Evolutionary conservation across 1,140 invertebrate genomes (phyloP).

Genomic region (Zaprionus gabonicus): DNA sequence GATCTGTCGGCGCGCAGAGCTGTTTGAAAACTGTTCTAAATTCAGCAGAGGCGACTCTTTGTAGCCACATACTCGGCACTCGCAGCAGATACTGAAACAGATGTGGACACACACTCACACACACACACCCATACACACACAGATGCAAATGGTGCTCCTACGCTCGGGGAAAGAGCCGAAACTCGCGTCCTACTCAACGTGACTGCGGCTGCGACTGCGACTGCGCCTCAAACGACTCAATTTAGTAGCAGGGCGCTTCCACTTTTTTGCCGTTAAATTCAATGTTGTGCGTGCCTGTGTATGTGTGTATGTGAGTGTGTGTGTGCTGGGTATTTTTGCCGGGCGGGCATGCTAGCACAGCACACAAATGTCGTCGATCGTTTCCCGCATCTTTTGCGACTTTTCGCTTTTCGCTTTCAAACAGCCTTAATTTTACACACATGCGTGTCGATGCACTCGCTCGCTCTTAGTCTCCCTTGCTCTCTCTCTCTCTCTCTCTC

Average conservation of each 20-base stretch:
- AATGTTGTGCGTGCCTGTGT: slow-evolving; percentile 34
- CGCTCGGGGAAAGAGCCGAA: slow-evolving; percentile 30
- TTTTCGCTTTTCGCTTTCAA: slow-evolving; percentile 68
- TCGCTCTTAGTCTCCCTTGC: background rate
- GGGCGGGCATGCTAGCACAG: slow-evolving; percentile 24
- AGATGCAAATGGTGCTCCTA: slow-evolving; percentile 44
- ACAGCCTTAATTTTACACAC: slow-evolving; percentile 79
- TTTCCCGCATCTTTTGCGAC: slow-evolving; percentile 73
- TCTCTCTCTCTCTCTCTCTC: slow-evolving; percentile 31
- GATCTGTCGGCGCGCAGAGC: slow-evolving; percentile 45
- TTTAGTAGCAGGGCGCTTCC: slow-evolving; percentile 62
- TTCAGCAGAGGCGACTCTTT: slow-evolving; percentile 45
- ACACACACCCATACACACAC: slow-evolving; percentile 9
- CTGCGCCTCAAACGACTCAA: slow-evolving; percentile 71
- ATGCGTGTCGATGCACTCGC: slow-evolving; percentile 54
- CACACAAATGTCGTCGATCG: slow-evolving; percentile 43
- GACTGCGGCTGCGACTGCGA: slow-evolving; percentile 59
- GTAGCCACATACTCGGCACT: slow-evolving; percentile 1
- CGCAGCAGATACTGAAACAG: background rate
- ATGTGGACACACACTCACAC: slow-evolving; percentile 5
- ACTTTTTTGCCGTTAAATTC: slow-evolving; percentile 65
- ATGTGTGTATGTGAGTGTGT: background rate
- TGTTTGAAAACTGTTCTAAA: slow-evolving; percentile 70
- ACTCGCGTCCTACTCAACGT: slow-evolving; percentile 65
- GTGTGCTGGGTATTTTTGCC: slow-evolving; percentile 37